Base-by-base conservation (phyloP, 2,113 vertebrate genomes). In the Salvelinus alpinus region DNA sequence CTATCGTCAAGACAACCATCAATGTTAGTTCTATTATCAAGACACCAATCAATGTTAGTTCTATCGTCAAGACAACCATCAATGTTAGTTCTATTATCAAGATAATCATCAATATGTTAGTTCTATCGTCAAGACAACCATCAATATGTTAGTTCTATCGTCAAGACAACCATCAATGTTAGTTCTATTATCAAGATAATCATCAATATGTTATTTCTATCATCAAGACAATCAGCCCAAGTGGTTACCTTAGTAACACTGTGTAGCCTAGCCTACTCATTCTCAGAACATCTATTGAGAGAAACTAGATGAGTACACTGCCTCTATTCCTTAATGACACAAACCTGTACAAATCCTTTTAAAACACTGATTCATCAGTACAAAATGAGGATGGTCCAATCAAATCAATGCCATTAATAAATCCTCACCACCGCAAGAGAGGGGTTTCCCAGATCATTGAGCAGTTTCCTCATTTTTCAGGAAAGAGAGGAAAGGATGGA, bases 381-480 rank as follows among this genome's bases (percentile, higher is more conserved):
- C 73, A 62, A 81, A 62, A 5, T 20, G 65, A 71, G 27, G 75
- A 77, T 48, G 29, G 44, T 48, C 34, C 44, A 25, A 69, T 68
- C 13, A 77, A 60, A 71, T 34, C 57, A 71, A 57, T 62, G 51
- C 38, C 29, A 72, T 80, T 62, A 62, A n/a, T 16, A 62, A 12
- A 77, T 79, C 78, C 84, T 76, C 51, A 82, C 14, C 27, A 70
- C 47, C 1, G 31, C 48, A 54, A 81, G 59, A 38, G 31, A 77
- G 71, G 60, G 38, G 62, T 70, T 78, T 51, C 14, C 16, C 13
- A 59, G 38, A 60, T 69, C 60, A 71, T 57, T 69, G 72, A 74
- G 47, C 24, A n/a, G 59, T 72, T 81, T 81, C 68, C 64, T 64
- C 44, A 64, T 72, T 81, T 74, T 83, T 78, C 82, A 75, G 83